Evolutionary conservation across 2,888 invertebrate species (phyloP).

Genomic region (Papilio elwesi): DNA sequence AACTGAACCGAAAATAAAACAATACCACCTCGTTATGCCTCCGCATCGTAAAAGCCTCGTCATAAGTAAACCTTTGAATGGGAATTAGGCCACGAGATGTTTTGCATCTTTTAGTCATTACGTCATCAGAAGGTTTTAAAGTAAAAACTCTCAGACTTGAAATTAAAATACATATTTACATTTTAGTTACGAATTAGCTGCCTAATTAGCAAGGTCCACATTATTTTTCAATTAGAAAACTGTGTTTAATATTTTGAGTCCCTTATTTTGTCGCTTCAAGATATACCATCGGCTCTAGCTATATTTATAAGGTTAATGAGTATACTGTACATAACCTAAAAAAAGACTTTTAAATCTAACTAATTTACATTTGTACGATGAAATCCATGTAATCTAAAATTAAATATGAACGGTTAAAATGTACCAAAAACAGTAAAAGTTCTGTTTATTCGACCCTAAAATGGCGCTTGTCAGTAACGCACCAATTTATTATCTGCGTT

Average conservation of each 20-base stretch:
- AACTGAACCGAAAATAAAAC: slow-evolving; percentile 23
- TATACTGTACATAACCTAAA: too few species aligned
- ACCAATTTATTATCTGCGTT: slow-evolving; percentile 35
- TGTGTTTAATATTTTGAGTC: too few species aligned
- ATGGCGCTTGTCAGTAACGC: slow-evolving; percentile 15
- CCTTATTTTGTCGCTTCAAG: too few species aligned
- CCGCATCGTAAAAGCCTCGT: slow-evolving; percentile 14
- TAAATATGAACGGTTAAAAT: not conserved
- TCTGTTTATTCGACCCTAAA: slow-evolving; percentile 21
- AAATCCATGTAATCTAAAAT: not conserved
- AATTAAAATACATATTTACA: not conserved
- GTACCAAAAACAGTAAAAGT: slow-evolving; percentile 7
- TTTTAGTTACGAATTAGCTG: too few species aligned
- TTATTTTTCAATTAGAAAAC: too few species aligned
- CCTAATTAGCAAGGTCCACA: too few species aligned
- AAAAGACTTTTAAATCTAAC: too few species aligned
- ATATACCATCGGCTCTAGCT: too few species aligned
- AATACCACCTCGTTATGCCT: slow-evolving; percentile 34
- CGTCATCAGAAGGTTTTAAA: slow-evolving; percentile 7
- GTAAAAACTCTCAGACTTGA: not conserved
- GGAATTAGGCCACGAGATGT: slow-evolving; percentile 35
- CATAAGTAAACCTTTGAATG: slow-evolving; percentile 21
- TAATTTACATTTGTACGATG: too few species aligned
- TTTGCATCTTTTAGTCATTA: slow-evolving; percentile 16
- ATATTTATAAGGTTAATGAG: too few species aligned